Base-by-base conservation (phyloP, 2,888 invertebrate genomes). In the Arctia plantaginis region DNA sequence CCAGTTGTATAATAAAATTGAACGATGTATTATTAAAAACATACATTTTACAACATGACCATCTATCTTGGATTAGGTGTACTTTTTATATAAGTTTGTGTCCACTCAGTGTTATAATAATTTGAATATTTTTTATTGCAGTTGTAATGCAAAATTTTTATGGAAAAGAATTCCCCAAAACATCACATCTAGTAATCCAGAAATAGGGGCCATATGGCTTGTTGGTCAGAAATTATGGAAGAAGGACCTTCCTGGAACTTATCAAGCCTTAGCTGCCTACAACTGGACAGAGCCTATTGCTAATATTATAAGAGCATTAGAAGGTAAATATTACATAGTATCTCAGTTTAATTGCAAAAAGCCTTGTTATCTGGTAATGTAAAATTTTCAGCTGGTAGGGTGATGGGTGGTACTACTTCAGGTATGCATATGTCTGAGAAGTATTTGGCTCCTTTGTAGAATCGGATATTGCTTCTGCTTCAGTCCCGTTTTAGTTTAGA, bases 101-200 rank as follows among this genome's bases (percentile, higher is more conserved):
- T 12, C 12, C 12, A 41, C 41, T 41, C 1, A 12, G 23, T 0
- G 23, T n/a, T n/a, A n/a, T n/a, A n/a, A n/a, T n/a, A n/a, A n/a
- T n/a, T n/a, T 66, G n/a, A 66, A 39, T n/a, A 66, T 66, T 18
- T 44, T 66, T 47, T 15, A 23, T 95, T 95, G 47, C 91, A 98
- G 98, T 89, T 98, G 98, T 88, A 98, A 98, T 96, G 99, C 99
- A 1, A 99, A 99, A 92, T 98, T 98, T 92, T 95, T 99, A 82
- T 99, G 99, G 99, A 98, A 98, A 93, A 97, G 99, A 86, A 99
- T 99, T 87, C 98, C 99, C 12, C 94, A 96, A 75, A 96, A 93
- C 83, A 93, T 98, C 20, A 98, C 98, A 91, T 94, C 96, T 73
- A 96, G 96, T 66, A 97, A 97, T 89, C 96, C 97, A 75, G 98